Evolutionary conservation across 2,113 vertebrate genomes (phyloP).

Genomic region (Chloroceryle aenea): DNA sequence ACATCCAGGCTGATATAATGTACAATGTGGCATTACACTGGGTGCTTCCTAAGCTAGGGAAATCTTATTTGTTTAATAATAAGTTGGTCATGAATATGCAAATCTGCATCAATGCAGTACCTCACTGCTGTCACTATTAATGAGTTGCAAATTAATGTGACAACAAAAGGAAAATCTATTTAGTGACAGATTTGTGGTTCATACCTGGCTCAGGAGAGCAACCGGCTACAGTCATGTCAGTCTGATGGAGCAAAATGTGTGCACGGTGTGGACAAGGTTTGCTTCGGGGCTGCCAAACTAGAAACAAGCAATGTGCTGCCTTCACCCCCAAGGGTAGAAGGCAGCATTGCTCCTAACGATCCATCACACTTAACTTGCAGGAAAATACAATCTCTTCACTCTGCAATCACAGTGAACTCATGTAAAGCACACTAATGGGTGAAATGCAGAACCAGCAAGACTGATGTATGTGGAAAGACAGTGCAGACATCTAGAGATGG

Average conservation of each 20-base stretch:
- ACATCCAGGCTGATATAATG: slow-evolving; percentile 75
- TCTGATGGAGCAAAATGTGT: not conserved
- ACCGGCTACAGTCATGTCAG: not conserved
- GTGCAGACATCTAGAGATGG: not conserved
- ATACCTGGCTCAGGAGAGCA: slow-evolving; percentile 75
- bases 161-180: slow-evolving; percentile 85
- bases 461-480: not conserved
- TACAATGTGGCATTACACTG: slow-evolving; percentile 79
- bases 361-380: slow-evolving; percentile 20
- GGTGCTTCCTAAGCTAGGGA: slow-evolving; percentile 78
- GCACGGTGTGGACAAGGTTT: not conserved
- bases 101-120: slow-evolving; percentile 77
- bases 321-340: not conserved
- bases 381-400: not conserved
- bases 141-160: slow-evolving; percentile 86
- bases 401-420: not conserved
- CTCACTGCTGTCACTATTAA: slow-evolving; percentile 84
- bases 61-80: slow-evolving; percentile 87
- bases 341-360: not conserved
- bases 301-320: rapidly evolving
- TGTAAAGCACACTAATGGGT: not conserved
- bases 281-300: not conserved
- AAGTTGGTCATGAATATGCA: slow-evolving; percentile 85
- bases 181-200: slow-evolving; percentile 75
- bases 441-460: not conserved